These are phyloP conservation scores for Drosophila kikkawai DNA, from an alignment of 1,140 invertebrate species.

Conservation along the genomic window DNA sequence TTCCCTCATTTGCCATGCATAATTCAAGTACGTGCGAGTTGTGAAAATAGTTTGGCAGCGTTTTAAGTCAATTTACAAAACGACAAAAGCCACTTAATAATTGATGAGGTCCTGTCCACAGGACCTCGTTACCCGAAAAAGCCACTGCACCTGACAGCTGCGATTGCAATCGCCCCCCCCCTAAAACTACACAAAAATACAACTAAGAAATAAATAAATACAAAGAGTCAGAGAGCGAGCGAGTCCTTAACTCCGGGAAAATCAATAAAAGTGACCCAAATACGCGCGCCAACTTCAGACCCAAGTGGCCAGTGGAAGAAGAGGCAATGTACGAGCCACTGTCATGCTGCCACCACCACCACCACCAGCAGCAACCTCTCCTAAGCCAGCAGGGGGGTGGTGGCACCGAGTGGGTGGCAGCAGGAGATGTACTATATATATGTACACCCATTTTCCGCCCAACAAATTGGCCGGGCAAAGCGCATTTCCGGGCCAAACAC, in stretches of 20 bases:
- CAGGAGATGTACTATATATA: not conserved
- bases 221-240: not conserved
- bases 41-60: constrained; percentile 72
- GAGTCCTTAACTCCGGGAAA: constrained; percentile 47
- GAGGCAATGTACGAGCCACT: constrained; percentile 24
- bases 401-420: not conserved
- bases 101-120: constrained; percentile 46
- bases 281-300: constrained; percentile 71
- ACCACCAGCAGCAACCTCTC: not conserved
- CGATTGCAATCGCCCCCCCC: constrained; percentile 63
- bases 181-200: constrained; percentile 4
- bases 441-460: constrained; percentile 5
- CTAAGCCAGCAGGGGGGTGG: not conserved
- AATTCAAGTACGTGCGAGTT: constrained; percentile 44
- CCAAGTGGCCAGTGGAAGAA: constrained; percentile 44
- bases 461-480: constrained; percentile 51
- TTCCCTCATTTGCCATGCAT: constrained; percentile 21
- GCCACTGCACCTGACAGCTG: constrained; percentile 50
- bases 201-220: constrained; percentile 15
- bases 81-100: constrained; percentile 62
- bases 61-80: constrained; percentile 77
- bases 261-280: constrained; percentile 82
- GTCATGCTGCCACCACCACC: constrained; percentile 15
- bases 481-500: constrained; percentile 68
- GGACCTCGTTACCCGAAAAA: constrained; percentile 15